Evolutionary conservation across 2,888 invertebrate genomes (phyloP).

Genomic region (Leptarthrus brevirostris): DNA sequence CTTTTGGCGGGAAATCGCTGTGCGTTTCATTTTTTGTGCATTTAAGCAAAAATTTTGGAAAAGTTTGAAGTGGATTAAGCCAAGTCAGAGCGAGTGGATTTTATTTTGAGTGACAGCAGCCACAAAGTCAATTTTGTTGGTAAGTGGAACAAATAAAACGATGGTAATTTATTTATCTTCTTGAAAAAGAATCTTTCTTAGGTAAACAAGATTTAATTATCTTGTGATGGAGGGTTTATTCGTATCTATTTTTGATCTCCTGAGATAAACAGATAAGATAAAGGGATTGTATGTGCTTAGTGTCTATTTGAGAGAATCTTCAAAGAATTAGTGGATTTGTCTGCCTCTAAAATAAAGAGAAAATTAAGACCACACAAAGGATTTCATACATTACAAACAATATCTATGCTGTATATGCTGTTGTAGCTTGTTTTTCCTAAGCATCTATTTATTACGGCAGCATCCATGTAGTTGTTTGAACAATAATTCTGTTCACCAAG

Average conservation of each 20-base stretch:
- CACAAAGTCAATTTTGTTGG: neutral
- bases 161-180: neutral
- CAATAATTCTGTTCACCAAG: conserved; percentile 1
- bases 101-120: neutral
- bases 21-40: conserved; percentile 1
- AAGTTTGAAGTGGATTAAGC: neutral
- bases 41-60: neutral
- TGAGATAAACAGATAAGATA: neutral
- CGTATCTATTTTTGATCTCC: neutral
- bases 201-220: neutral
- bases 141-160: neutral
- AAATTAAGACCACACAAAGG: no score
- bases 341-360: no score
- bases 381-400: no score
- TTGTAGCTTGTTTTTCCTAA: no score
- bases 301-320: no score
- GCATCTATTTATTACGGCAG: no score
- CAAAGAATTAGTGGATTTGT: no score
- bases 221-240: neutral
- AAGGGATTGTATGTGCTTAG: neutral
- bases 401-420: no score
- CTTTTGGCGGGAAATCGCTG: conserved; percentile 36
- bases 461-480: neutral
- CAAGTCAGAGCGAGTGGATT: neutral
- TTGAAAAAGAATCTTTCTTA: neutral